Percentiles rank a stretch among this genome's conserved stretches.
Evolutionary conservation across 2,888 invertebrate species (phyloP).

Genomic region (Adelognathus sp.): DNA sequence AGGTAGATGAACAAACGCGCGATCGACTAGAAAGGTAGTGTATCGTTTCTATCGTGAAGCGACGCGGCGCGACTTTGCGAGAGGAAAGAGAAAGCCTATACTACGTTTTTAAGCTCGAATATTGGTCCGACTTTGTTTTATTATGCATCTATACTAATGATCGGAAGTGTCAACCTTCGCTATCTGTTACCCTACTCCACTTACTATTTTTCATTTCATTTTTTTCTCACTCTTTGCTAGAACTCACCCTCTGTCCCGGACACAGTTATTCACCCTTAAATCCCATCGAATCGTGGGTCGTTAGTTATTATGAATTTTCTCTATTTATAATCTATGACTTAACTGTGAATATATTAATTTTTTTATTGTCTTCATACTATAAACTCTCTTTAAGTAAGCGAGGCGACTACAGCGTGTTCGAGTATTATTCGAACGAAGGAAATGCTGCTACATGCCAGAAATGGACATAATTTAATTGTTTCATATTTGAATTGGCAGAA

Average conservation of each 20-base stretch:
- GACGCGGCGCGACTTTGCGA: background rate
- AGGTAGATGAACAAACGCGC: conserved; percentile 21
- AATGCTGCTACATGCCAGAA: too few relatives aligned
- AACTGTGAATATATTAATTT: conserved; percentile 35
- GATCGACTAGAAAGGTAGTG: conserved; percentile 52
- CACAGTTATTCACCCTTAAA: conserved; percentile 3
- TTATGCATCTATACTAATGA: conserved; percentile 8
- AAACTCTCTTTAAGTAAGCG: conserved; percentile 21
- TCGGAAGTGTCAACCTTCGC: conserved; percentile 3
- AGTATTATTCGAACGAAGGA: background rate
- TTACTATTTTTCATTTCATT: background rate
- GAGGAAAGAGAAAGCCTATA: background rate
- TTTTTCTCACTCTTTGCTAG: background rate
- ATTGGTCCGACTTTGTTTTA: conserved; percentile 7
- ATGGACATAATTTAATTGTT: too few relatives aligned
- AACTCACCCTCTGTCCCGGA: background rate
- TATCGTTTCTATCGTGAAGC: conserved; percentile 17
- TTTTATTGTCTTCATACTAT: conserved; percentile 15
- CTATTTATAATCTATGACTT: background rate
- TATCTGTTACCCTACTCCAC: background rate
- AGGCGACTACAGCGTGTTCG: background rate
- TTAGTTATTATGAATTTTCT: background rate
- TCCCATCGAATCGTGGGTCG: background rate
- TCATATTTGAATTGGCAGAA: too few relatives aligned
- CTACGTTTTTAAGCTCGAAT: conserved; percentile 49